Evolutionary conservation across 2,113 vertebrate species (phyloP).

Genomic region (Muntiacus reevesi): DNA sequence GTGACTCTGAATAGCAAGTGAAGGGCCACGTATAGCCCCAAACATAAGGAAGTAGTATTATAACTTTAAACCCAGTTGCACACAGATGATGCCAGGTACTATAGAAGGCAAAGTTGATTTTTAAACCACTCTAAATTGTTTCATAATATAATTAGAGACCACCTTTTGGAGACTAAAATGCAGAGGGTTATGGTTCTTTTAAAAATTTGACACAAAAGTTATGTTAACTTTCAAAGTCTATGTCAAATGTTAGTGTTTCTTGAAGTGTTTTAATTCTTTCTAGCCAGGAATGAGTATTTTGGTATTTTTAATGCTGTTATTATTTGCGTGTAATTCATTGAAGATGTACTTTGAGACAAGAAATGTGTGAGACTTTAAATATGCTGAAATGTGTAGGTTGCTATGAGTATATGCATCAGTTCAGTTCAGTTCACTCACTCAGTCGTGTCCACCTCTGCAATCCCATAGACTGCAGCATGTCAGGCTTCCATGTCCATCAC

Average conservation of each 20-base stretch:
- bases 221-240: background rate
- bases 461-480: rapidly evolving
- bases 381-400: background rate
- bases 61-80: background rate
- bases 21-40: background rate
- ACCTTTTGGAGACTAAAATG: background rate
- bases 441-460: rapidly evolving
- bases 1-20: background rate
- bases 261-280: background rate
- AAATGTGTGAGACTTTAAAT: background rate
- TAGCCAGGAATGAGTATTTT: background rate
- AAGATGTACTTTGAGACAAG: background rate
- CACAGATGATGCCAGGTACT: background rate
- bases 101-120: background rate
- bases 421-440: background rate
- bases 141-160: background rate
- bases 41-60: background rate
- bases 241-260: background rate
- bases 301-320: background rate
- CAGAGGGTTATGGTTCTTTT: background rate
- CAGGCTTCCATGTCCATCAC: background rate
- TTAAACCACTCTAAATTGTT: background rate
- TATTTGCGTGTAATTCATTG: background rate
- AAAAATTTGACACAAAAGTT: background rate
- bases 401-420: background rate